Evolutionary conservation across 2,113 vertebrate genomes (phyloP), one percentile per base, ranked within the genome.

Genomic region (Sinocyclocheilus rhinocerous): DNA sequence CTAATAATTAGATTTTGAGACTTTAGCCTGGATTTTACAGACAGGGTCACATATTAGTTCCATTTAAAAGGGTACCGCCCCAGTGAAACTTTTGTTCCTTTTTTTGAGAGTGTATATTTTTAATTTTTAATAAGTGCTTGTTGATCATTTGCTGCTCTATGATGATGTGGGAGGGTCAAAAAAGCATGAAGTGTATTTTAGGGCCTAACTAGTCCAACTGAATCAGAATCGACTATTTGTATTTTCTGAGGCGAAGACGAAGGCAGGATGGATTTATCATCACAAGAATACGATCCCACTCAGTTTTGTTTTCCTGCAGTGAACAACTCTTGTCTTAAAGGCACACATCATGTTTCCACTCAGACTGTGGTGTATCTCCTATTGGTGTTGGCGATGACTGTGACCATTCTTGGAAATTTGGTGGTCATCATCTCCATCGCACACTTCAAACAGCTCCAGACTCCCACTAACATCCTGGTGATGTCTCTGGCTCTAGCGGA

Each of bases 241-340:
- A 4, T 65, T 63, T 76, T 20, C 6, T 2, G 1, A 76, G 3
- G 48, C 36, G 0, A 5, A 11, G 4, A 83, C 42, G 8, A 42
- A 42, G 42, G 42, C 42, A 42, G 4, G 29, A 88, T 88, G 84
- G 83, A 86, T 73, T 18, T 76, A 78, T 75, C 63, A 45, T 61
- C 63, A 52, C 65, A n/a, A 55, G 77, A 89, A 61, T 52, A 26
- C 1, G 16, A 78, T 65, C 33, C 61, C 22, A 24, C 42, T 39
- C 18, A 59, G 1, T 87, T 92, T 22, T 94, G 92, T 88, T 95
- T 92, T 1, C 70, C 91, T 73, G 24, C 76, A 13, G 72, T 73
- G 1, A 94, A 95, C 8, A 84, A 89, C 20, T 94, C 94, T 73
- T 94, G 94, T 48, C 65, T 83, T n/a, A 92, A 91, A 88, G 89